phyloP scores from a whole-genome alignment of 64 coral and sea anemone species.

The Pocillopora verrucosa region DNA sequence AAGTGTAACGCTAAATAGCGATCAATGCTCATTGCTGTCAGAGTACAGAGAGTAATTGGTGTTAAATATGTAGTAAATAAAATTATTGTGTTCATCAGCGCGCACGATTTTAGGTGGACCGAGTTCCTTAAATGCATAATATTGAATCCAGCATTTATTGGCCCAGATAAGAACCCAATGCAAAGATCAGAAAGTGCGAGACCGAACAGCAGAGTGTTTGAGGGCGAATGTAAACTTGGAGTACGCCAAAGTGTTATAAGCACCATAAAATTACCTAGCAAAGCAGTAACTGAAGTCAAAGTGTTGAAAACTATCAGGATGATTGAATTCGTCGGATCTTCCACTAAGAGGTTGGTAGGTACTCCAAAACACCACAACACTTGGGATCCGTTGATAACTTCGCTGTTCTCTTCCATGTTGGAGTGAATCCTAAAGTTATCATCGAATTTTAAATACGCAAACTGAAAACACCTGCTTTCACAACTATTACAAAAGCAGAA shows the following conservation, averaged over 20 bases:
- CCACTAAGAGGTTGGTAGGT: not conserved
- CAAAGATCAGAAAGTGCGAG: constrained; percentile 24
- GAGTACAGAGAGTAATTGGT: not conserved
- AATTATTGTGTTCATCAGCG: not conserved
- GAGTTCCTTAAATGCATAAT: not conserved
- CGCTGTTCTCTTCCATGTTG: not conserved
- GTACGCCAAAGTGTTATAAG: constrained; percentile 16
- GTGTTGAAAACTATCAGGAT: not conserved
- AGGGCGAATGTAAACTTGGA: not conserved
- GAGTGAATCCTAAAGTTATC: too few relatives aligned
- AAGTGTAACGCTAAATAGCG: not conserved
- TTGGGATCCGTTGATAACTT: not conserved
- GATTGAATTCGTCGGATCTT: not conserved
- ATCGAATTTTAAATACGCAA: too few relatives aligned
- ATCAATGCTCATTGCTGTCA: constrained; percentile 3
- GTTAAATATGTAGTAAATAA: not conserved
- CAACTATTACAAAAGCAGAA: too few relatives aligned
- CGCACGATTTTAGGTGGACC: not conserved
- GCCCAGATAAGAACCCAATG: not conserved
- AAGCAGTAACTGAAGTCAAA: not conserved
- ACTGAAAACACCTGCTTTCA: too few relatives aligned
- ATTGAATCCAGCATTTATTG: not conserved
- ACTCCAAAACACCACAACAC: not conserved
- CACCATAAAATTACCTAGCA: not conserved
- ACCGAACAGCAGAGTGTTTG: not conserved